Evolutionary conservation across 2,113 vertebrate genomes (phyloP).

Genomic region (Dolichotis patagonum): DNA sequence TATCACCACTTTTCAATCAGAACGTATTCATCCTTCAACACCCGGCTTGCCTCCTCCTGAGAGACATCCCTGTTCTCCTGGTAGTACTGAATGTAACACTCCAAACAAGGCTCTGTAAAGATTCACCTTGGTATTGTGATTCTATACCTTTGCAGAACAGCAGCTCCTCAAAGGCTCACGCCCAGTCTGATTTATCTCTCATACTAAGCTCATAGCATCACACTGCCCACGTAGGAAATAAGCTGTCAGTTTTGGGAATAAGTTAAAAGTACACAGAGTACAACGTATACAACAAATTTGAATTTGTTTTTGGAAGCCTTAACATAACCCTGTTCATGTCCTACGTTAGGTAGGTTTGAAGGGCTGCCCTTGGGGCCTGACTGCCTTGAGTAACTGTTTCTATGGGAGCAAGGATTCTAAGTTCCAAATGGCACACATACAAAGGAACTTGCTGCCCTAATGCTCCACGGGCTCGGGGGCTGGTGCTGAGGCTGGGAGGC

Average conservation of each 20-base stretch:
- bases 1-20: background rate
- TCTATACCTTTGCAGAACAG: background rate
- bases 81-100: background rate
- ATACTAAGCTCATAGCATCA: background rate
- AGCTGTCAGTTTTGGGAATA: too few relatives aligned
- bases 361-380: background rate
- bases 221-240: background rate
- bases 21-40: background rate
- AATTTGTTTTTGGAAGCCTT: background rate
- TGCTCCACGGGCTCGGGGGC: background rate
- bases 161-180: background rate
- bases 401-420: slow-evolving; percentile 6
- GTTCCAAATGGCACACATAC: slow-evolving; percentile 28
- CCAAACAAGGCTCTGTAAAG: background rate
- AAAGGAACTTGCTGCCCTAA: background rate
- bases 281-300: background rate
- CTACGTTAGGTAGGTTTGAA: background rate
- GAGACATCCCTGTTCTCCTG: background rate
- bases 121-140: background rate
- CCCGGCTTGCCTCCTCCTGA: background rate
- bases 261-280: background rate
- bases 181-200: too few relatives aligned
- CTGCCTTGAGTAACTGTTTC: background rate
- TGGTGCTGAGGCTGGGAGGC: background rate
- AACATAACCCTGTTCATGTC: background rate